A percentile compares a stretch with the other conserved stretches of the same genome.
These are phyloP conservation scores for Omphaloscelis lunosa DNA, from an alignment of 2,888 invertebrate genomes.

Conservation along the genomic window DNA sequence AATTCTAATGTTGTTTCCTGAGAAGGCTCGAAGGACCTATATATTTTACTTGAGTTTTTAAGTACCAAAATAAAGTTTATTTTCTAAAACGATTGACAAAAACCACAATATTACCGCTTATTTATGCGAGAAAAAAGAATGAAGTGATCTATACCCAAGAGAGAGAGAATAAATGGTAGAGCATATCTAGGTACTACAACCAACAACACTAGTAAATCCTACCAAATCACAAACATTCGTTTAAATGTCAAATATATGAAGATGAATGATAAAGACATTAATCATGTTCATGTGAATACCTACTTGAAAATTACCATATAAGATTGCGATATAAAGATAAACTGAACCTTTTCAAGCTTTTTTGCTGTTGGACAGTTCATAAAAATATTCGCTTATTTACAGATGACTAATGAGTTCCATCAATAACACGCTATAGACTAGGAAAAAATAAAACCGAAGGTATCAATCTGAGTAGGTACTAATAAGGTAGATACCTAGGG, in stretches of 20 bases:
- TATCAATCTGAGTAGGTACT: constrained; percentile 28
- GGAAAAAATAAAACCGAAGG: constrained; percentile 9
- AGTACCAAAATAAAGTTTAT: background rate
- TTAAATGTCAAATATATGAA: constrained; percentile 23
- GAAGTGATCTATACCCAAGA: background rate
- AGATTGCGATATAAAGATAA: constrained; percentile 43
- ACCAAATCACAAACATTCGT: constrained; percentile 4
- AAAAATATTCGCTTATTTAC: constrained; percentile 36
- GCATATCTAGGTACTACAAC: background rate
- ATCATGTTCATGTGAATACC: constrained; percentile 27
- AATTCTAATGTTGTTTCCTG: background rate
- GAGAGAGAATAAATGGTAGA: background rate
- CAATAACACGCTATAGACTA: constrained; percentile 24
- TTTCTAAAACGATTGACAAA: background rate
- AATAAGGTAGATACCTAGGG: constrained; percentile 27
- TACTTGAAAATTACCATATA: constrained; percentile 33
- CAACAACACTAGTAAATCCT: background rate
- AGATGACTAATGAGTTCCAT: constrained; percentile 43
- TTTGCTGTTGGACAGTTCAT: constrained; percentile 27
- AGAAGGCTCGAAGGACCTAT: background rate
- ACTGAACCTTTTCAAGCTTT: constrained; percentile 36
- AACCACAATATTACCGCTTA: background rate
- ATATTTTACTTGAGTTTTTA: background rate
- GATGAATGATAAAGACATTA: constrained; percentile 33
- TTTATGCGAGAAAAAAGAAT: background rate